Evolutionary conservation across 2,113 vertebrate genomes (phyloP), one percentile per base, ranked within the genome.

Genomic region (Thomomys bottae): DNA sequence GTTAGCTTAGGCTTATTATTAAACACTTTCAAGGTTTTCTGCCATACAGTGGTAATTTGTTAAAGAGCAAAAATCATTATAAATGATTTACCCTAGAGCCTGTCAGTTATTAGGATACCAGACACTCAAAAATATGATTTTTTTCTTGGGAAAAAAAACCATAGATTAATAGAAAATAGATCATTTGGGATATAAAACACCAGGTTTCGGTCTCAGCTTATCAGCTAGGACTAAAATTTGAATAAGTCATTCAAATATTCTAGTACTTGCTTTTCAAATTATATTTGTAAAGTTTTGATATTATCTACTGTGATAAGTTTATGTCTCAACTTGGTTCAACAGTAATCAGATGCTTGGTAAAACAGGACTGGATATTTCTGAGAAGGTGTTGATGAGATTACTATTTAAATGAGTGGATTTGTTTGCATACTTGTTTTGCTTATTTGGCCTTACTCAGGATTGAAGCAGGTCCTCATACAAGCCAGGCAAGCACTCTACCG

Each of bases 91-190:
- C 10, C 78, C 36, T 4, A 36, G 20, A 28, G 28, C 20, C 38
- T 77, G 45, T 64, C n/a, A 93, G 87, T 59, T 49, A 86, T 17
- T 38, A 67, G 70, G 17, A 5, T 68, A 42, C 30, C 18, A 84
- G 66, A 54, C 4, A 24, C 21, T 89, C 7, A 45, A 85, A 91
- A 77, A 23, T 83, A 75, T 85, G 24, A 30, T 83, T 71, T 79
- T 71, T 79, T 77, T 9, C 36, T 72, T 82, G n/a, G 76, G 71
- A 73, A 88, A 84, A 7, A 83, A 88, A 38, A 54, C 18, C 17
- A 38, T 40, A 84, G 68, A 75, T 90, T 75, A 82, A 17, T 59
- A 83, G 57, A 84, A 84, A 87, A 26, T 94, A 9, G 18, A 61
- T 2, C 10, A 23, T 66, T 3, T n/a, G 17, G 26, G 34, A 85